Percentiles rank a stretch among this genome's conserved stretches.
Conservation (phyloP, 2,888 invertebrate genomes). For the Galerucella pusilla region DNA sequence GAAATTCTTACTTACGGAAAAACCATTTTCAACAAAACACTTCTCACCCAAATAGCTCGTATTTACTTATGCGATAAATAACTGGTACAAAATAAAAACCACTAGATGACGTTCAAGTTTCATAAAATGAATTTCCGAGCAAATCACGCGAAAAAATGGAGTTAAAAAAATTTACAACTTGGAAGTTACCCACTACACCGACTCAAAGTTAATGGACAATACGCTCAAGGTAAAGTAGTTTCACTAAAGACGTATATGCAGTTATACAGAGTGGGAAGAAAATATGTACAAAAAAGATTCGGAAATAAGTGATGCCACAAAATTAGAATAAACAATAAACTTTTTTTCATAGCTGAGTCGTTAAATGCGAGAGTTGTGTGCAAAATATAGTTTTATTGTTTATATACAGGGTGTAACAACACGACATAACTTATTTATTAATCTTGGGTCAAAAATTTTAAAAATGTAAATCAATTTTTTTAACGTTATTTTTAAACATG, state of each 20-base stretch:
- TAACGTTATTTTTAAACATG: too few relatives aligned
- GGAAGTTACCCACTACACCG: conserved; percentile 27
- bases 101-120: conserved; percentile 8
- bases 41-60: neutral
- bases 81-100: conserved; percentile 17
- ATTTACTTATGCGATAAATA: too few relatives aligned
- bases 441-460: too few relatives aligned
- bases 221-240: conserved; percentile 27
- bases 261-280: conserved; percentile 29
- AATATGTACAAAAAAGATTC: conserved; percentile 22
- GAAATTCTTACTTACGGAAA: neutral
- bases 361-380: too few relatives aligned
- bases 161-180: conserved; percentile 15
- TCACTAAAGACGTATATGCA: conserved; percentile 15
- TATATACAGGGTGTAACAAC: too few relatives aligned
- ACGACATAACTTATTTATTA: too few relatives aligned
- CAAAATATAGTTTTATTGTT: too few relatives aligned
- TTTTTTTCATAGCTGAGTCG: too few relatives aligned
- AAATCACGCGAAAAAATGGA: conserved; percentile 26
- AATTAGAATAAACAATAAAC: too few relatives aligned
- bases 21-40: conserved; percentile 2
- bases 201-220: conserved; percentile 38
- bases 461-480: too few relatives aligned
- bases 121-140: neutral
- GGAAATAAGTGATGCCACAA: neutral